phyloP scores from a whole-genome alignment of 2,888 invertebrate species.

The Gastrophysa polygoni region DNA sequence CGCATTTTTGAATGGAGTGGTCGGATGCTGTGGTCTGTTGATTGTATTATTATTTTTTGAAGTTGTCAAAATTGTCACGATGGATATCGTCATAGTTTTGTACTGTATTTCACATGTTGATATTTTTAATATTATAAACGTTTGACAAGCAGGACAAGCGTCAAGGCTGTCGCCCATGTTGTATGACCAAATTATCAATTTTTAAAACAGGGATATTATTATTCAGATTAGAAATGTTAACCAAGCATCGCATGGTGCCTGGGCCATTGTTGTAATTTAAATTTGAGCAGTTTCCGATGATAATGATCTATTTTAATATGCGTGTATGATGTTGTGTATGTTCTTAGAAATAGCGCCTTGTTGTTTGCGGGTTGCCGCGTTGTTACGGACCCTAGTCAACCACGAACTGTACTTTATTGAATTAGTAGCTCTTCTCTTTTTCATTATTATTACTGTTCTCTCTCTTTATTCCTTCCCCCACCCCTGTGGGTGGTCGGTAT shows the following conservation, averaged over 20 bases:
- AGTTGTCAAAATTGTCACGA: slow-evolving; percentile 51
- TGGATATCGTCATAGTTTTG: slow-evolving; percentile 49
- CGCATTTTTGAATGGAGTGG: slow-evolving; percentile 58
- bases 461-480: slow-evolving; percentile 38
- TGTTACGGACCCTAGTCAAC: slow-evolving; percentile 61
- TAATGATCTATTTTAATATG: slow-evolving; percentile 59
- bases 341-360: slow-evolving; percentile 57
- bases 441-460: slow-evolving; percentile 39
- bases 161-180: slow-evolving; percentile 41
- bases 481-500: slow-evolving; percentile 41
- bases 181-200: slow-evolving; percentile 56
- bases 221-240: slow-evolving; percentile 54
- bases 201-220: slow-evolving; percentile 54
- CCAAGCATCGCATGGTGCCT: slow-evolving; percentile 55
- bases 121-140: slow-evolving; percentile 57
- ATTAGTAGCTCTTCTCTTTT: slow-evolving; percentile 39
- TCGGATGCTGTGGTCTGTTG: slow-evolving; percentile 55
- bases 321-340: slow-evolving; percentile 60
- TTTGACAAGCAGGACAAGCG: slow-evolving; percentile 46
- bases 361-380: slow-evolving; percentile 59
- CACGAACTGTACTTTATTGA: slow-evolving; percentile 50
- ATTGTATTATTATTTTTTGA: slow-evolving; percentile 42
- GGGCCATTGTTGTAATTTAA: slow-evolving; percentile 57
- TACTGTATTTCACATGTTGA: slow-evolving; percentile 55
- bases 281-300: slow-evolving; percentile 54